Conservation (phyloP, 1,140 invertebrate species). For the Colletes latitarsis region DNA sequence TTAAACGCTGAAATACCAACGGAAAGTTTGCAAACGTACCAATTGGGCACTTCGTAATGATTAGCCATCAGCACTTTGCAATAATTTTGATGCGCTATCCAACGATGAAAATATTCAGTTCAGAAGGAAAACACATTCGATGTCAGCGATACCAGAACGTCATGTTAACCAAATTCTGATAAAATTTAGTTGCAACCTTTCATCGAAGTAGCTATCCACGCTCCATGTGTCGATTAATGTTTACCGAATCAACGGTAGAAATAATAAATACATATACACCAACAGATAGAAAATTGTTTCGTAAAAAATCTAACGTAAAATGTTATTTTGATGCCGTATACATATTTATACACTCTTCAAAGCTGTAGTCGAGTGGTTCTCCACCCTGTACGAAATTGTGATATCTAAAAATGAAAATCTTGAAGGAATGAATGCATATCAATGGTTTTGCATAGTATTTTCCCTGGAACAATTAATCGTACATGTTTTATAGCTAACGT, state of each 20-base stretch:
- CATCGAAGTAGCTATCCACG: not conserved
- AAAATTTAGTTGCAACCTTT: constrained; percentile 2
- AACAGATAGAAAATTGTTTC: constrained; percentile 6
- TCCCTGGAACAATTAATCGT: not conserved
- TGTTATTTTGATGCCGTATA: constrained; percentile 43
- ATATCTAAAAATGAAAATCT: not conserved
- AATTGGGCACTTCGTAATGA: constrained; percentile 93
- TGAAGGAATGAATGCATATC: not conserved
- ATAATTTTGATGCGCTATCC: constrained; percentile 24
- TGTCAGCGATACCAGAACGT: constrained; percentile 30
- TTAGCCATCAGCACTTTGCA: constrained; percentile 86
- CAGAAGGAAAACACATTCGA: constrained; percentile 39
- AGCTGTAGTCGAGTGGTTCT: not conserved
- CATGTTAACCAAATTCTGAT: constrained; percentile 31
- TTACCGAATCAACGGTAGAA: not conserved
- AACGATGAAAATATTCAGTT: not conserved
- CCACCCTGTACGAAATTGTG: not conserved
- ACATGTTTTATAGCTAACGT: not conserved
- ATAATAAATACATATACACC: not conserved
- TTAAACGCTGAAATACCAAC: constrained; percentile 20
- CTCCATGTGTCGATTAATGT: not conserved
- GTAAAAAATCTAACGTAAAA: not conserved
- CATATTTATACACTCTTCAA: constrained; percentile 3
- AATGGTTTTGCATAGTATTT: not conserved
- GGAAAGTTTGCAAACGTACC: constrained; percentile 82